Evolutionary conservation across 2,888 invertebrate species (phyloP), one percentile per base, ranked within the genome.

Genomic region (Automeris io): DNA sequence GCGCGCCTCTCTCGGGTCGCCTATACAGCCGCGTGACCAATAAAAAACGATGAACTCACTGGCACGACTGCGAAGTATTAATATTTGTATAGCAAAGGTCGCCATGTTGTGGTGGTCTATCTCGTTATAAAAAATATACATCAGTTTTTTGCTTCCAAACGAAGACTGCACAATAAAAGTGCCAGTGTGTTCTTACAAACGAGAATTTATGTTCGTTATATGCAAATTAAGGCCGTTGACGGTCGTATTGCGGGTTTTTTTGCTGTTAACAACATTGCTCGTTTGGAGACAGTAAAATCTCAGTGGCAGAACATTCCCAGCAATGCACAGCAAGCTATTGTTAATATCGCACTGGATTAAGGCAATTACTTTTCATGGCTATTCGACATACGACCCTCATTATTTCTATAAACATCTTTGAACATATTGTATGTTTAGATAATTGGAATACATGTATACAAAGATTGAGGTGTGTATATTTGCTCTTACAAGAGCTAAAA

Each of bases 101-200:
- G 70, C 52, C 64, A 59, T 60, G 53, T 49, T 60, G 54, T 52
- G 63, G 57, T 63, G 65, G 68, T 65, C 65, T 69, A 65, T 61
- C 65, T 66, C 58, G 68, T 71, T 73, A 63, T 55, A 66, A 70
- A 75, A 74, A 71, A 58, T 13, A 58, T 51, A 61, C 68, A 72
- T 61, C 69, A 69, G 61, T 59, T 67, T 70, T 82, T 82, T 79
- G 71, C 73, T 65, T 54, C 57, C 57, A 70, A n/a, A 70, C 74
- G 69, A 73, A 74, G 67, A 68, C 70, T 69, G 68, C 67, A 82
- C 81, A 82, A 82, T 86, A 86, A 85, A 85, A 85, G 78, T 82
- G 82, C 78, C 80, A 81, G 70, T 68, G 68, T 70, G 79, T 80
- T 79, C 82, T 78, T 85, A 80, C 83, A 83, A 85, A 85, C 83